Base-by-base conservation (phyloP, 2,113 vertebrate species). In the Cavia aperea region DNA sequence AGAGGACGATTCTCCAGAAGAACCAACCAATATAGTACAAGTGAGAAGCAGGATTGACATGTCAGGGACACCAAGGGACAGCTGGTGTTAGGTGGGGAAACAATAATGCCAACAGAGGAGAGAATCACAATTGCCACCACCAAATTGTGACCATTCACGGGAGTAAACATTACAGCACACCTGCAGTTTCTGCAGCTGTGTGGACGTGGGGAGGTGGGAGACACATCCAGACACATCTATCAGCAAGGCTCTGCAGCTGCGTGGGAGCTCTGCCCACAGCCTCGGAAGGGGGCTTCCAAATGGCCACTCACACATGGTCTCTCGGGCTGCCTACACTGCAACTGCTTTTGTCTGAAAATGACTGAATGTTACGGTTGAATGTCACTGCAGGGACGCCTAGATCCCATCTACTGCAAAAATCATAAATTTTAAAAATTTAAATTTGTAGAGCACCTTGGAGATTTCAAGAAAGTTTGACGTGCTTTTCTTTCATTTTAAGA, bases 131-230 rank as follows among this genome's bases (percentile, higher is more conserved):
- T 39, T 79, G 78, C 82, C 75, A 81, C 66, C 11, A 54, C 77
- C 70, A 93, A 70, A 89, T 49, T 31, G 51, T n/a, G n/a, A 39
- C 49, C 90, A 70, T 88, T 93, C 68, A 31, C 33, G 60, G 78
- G 23, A 65, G 24, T 65, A 81, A 46, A 81, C 86, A 70, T 86
- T 36, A 87, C 39, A 39, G 70, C 19, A 16, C 68, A 91, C 92
- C 90, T 95, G 93, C 78, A 89, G 73, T 63, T 82, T 83, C 92
- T 65, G 46, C 95, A 92, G 90, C 90, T 95, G 85, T 26, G 24
- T 81, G 81, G 46, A 18, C 31, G 51, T 23, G 62, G 36, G 13
- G 43, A 9, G 7, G 8, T 23, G 21, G 33, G 24, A 11, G 14
- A 43, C 0, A 0, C 84, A 21, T 79, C 90, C 86, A 79, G 62